Base-by-base conservation (phyloP, 2,888 invertebrate genomes). In the Hyppa rectilinea region DNA sequence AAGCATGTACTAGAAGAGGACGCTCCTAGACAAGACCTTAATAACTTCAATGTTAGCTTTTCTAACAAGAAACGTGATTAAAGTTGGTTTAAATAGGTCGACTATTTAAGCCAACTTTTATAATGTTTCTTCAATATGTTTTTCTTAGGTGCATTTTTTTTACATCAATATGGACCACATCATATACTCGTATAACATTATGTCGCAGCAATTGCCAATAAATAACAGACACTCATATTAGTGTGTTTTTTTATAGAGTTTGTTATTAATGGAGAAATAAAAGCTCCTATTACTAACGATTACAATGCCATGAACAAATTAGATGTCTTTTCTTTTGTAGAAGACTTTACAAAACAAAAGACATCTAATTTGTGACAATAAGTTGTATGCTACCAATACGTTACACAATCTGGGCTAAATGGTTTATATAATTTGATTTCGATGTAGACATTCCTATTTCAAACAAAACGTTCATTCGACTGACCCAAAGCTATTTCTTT, bases 381-480 rank as follows among this genome's bases (percentile, higher is more conserved):
- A 36, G 23, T 29, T 40, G 38, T 63, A 14, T 62, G 4, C 10
- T 58, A 20, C 9, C 20, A 64, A 59, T 62, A 29, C 34, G 50
- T 60, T 36, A 29, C 14, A n/a, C 31, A 38, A 17, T 4, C 52
- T 12, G 4, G 20, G 26, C 20, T 47, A 49, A 53, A 71, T 55
- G 47, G 61, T 40, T 62, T 14, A 65, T 17, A 59, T 59, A 65
- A 71, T 77, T 81, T 36, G 53, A 59, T 55, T 53, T 65, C 26
- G 29, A 20, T 50, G 43, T 62, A 65, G 17, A 52, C 62, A 69
- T 62, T 50, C 14, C 29, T 45, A 59, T 66, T 64, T 36, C 58
- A 47, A 76, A 76, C 47, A 55, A 45, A 55, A 47, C 23, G 12
- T 71, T 50, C 29, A 53, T 50, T 65, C 59, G 58, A 62, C 47